Conservation (phyloP, 2,888 invertebrate species). For the Nezara viridula region DNA sequence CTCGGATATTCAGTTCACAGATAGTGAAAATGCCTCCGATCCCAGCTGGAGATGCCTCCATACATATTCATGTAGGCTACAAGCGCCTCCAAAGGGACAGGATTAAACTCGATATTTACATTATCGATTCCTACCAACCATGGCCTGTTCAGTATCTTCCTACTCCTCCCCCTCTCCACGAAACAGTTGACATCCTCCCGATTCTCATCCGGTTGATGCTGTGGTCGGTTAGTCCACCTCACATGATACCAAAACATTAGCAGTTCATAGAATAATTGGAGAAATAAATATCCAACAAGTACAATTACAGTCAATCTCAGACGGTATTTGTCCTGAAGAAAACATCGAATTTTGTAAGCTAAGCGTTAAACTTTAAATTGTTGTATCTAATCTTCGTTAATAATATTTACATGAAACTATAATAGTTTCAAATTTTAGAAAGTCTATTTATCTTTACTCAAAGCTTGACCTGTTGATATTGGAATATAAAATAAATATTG, state of each 20-base stretch:
- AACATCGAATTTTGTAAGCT: no score
- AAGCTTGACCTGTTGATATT: no score
- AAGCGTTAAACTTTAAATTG: no score
- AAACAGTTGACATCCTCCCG: conserved; percentile 21
- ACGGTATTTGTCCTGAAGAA: neutral
- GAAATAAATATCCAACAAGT: neutral
- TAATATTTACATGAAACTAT: no score
- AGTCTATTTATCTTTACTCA: no score
- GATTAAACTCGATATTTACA: conserved; percentile 49
- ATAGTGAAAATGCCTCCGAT: neutral
- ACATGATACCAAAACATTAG: neutral
- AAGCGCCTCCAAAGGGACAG: neutral
- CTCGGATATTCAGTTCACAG: neutral
- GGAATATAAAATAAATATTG: no score
- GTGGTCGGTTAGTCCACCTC: neutral
- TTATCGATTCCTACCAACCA: conserved; percentile 27
- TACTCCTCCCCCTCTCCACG: no score
- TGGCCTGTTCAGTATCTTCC: conserved; percentile 10
- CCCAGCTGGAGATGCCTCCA: neutral
- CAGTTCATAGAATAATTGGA: neutral
- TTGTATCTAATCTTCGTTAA: no score
- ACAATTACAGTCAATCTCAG: neutral
- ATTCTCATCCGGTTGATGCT: neutral
- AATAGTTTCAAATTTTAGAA: no score
- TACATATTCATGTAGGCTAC: conserved; percentile 29